phyloP scores from a whole-genome alignment of 2,113 vertebrate species.

The Zingel zingel region DNA sequence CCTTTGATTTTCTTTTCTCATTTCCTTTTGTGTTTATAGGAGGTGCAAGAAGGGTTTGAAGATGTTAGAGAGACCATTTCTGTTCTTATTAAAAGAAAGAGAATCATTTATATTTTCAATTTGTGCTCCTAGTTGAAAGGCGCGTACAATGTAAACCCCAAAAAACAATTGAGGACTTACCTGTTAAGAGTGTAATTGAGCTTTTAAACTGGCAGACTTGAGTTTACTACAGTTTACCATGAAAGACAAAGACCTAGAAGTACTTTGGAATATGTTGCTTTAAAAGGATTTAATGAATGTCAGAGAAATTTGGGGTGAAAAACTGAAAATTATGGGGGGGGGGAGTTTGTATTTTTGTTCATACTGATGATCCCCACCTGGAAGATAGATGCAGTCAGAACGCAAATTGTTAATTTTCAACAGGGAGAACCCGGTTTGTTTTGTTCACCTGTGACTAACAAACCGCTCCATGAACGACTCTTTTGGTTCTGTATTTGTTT shows the following conservation, averaged over 20 bases:
- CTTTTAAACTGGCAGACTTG: background rate
- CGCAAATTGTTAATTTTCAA: no score
- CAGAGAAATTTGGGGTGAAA: background rate
- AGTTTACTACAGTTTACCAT: background rate
- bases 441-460: no score
- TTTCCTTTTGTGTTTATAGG: background rate
- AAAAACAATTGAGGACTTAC: background rate
- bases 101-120: background rate
- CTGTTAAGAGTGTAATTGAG: background rate
- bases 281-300: background rate
- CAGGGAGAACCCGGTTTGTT: no score
- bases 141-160: background rate
- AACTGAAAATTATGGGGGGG: background rate
- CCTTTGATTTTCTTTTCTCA: conserved; percentile 2
- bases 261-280: background rate
- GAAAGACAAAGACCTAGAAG: background rate
- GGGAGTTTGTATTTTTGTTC: background rate
- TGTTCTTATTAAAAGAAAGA: background rate
- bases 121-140: background rate
- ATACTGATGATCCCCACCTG: background rate
- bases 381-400: background rate
- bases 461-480: no score
- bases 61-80: background rate
- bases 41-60: background rate
- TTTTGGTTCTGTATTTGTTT: no score